Conservation (phyloP, 1,140 invertebrate species). For the Drosophila pachea region DNA sequence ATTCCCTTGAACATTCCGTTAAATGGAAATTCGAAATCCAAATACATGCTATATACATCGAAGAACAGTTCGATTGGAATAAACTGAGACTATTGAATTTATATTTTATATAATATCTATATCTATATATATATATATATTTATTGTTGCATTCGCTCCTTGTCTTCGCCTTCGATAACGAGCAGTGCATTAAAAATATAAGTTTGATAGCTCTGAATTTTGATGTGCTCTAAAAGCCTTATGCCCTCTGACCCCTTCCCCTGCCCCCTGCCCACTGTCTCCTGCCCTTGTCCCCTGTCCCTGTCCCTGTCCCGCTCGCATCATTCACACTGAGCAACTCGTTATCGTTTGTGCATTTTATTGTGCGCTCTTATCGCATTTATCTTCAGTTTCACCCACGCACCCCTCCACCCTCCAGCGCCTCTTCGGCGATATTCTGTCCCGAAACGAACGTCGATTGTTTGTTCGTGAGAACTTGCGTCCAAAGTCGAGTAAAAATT, state of each 20-base stretch:
- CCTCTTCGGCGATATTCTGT: slow-evolving; percentile 31
- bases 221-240: slow-evolving; percentile 32
- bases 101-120: not conserved
- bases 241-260: not conserved
- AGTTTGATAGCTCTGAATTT: slow-evolving; percentile 9
- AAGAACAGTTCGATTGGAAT: no score
- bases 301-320: no score
- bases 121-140: no score
- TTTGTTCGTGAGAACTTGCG: slow-evolving; percentile 42
- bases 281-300: not conserved
- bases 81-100: no score
- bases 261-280: no score
- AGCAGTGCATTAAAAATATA: not conserved
- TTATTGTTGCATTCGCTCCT: not conserved
- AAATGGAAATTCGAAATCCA: not conserved
- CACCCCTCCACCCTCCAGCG: not conserved
- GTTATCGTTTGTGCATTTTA: slow-evolving; percentile 26
- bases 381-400: not conserved
- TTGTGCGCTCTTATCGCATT: slow-evolving; percentile 21
- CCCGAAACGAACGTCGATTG: slow-evolving; percentile 39
- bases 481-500: slow-evolving; percentile 11
- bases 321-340: not conserved
- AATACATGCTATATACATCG: no score
- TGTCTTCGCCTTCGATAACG: not conserved
- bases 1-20: not conserved